Evolutionary conservation across 2,888 invertebrate genomes (phyloP).

Genomic region (Leptopterna dolabrata): DNA sequence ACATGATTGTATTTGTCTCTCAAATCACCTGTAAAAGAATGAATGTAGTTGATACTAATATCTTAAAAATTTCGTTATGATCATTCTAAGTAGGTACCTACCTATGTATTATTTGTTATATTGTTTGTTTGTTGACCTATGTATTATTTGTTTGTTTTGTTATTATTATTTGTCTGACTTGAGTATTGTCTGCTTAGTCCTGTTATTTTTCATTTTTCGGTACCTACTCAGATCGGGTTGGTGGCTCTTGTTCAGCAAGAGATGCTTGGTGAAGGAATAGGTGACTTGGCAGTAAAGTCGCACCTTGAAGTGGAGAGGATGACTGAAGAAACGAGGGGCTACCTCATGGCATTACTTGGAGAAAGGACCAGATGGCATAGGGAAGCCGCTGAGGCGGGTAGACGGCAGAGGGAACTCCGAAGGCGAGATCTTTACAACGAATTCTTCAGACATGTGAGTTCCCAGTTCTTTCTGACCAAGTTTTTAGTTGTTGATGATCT

Average conservation of each 20-base stretch:
- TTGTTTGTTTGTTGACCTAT: too few relatives aligned
- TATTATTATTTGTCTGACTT: too few relatives aligned
- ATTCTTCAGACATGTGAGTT: slow-evolving; percentile 75
- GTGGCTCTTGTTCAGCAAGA: slow-evolving; percentile 72
- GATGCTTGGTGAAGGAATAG: slow-evolving; percentile 79
- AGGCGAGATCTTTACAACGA: slow-evolving; percentile 81
- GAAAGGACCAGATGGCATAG: slow-evolving; percentile 80
- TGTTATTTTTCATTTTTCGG: too few relatives aligned
- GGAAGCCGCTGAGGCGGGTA: slow-evolving; percentile 84
- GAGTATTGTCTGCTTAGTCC: too few relatives aligned
- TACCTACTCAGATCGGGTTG: slow-evolving; percentile 30
- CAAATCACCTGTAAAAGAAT: too few relatives aligned
- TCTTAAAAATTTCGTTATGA: too few relatives aligned
- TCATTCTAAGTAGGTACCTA: too few relatives aligned
- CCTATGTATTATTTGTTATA: too few relatives aligned
- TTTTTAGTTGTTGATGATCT: too few relatives aligned
- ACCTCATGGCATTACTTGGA: slow-evolving; percentile 82
- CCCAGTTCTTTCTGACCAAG: background rate
- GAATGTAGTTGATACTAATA: too few relatives aligned
- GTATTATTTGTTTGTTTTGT: too few relatives aligned
- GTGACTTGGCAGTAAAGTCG: slow-evolving; percentile 79
- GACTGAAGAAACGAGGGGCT: slow-evolving; percentile 81
- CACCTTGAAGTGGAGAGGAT: slow-evolving; percentile 82
- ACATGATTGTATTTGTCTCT: too few relatives aligned
- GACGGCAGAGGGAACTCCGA: slow-evolving; percentile 80